Base-by-base conservation (phyloP, 2,113 vertebrate genomes). In the Pheucticus melanocephalus region DNA sequence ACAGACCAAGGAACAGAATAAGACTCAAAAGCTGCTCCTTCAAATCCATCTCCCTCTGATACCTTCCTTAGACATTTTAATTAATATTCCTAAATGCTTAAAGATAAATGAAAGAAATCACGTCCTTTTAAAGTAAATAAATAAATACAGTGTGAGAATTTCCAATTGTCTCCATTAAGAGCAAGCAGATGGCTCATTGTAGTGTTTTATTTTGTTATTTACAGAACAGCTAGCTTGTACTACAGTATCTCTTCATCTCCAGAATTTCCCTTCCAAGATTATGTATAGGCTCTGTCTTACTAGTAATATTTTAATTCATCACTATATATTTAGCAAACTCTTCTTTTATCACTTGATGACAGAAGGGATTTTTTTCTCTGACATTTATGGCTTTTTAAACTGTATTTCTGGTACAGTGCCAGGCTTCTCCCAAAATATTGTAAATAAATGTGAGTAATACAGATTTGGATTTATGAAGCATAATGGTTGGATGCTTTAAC, bases 311-410 rank as follows among this genome's bases (percentile, higher is more conserved):
- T 97, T 86, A 96, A 92, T 84, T 97, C 77, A 97, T 97, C 69
- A 57, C 39, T 11, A 94, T 54, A 78, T 85, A 94, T 96, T 95
- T 96, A 94, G 57, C 30, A 93, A 92, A 66, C 31, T 57, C 60
- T 95, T 70, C 69, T 95, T 97, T 96, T 97, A 96, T 97, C 82
- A 96, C 79, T 94, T 95, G 84, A 69, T 96, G 92, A 96, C 65
- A 97, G 91, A 90, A 85, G 35, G 82, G 22, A 77, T 71, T 95
- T 93, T 97, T 92, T 89, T 81, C 80, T 71, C 66, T 91, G 81
- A 94, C 84, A 82, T 96, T 94, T 95, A 97, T 95, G 96, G 88
- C 88, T 96, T 97, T 97, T 97, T 93, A 91, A 97, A 94, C 48
- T 87, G 33, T 91, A 85, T 94, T 96, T 42, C 94, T 97, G 82